These are phyloP conservation scores for Caranx ignobilis DNA, from an alignment of 2,113 vertebrate species.

Conservation along the genomic window DNA sequence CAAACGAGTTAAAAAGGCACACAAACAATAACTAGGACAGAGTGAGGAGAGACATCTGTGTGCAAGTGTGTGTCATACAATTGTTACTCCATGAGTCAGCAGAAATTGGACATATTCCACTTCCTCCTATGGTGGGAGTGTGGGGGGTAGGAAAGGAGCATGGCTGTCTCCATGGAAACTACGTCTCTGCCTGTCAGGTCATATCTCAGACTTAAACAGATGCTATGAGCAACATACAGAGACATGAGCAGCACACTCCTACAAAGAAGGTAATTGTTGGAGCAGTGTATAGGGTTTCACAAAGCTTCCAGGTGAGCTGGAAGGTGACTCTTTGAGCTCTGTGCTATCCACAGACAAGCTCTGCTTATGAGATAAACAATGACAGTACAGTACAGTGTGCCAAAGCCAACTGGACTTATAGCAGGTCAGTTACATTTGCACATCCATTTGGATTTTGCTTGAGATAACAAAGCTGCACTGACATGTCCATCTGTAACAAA, in stretches of 20 bases:
- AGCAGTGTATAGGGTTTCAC: conserved; percentile 41
- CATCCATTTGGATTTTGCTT: background rate
- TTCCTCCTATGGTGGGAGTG: conserved; percentile 46
- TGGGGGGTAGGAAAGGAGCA: conserved; percentile 40
- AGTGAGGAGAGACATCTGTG: conserved; percentile 28
- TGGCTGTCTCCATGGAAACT: conserved; percentile 70
- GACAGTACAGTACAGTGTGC: background rate
- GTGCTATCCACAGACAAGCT: background rate
- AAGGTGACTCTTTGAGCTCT: conserved; percentile 34
- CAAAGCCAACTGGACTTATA: background rate
- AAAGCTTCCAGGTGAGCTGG: background rate
- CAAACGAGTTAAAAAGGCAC: conserved; percentile 1
- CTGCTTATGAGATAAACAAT: background rate
- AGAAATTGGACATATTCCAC: conserved; percentile 62
- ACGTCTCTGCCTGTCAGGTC: conserved; percentile 61
- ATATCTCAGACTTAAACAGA: conserved; percentile 66
- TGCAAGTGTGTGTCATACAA: conserved; percentile 37
- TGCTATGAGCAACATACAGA: conserved; percentile 57
- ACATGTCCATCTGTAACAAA: too few species aligned
- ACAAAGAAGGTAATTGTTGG: conserved; percentile 56
- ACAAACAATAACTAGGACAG: conserved; percentile 8
- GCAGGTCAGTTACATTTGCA: background rate
- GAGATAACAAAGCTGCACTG: conserved; percentile 11
- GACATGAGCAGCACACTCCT: conserved; percentile 18
- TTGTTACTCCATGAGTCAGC: conserved; percentile 63